Evolutionary conservation across 2,797 vertebrate species (phyloP).

Genomic region (Enteromius anoplus): DNA sequence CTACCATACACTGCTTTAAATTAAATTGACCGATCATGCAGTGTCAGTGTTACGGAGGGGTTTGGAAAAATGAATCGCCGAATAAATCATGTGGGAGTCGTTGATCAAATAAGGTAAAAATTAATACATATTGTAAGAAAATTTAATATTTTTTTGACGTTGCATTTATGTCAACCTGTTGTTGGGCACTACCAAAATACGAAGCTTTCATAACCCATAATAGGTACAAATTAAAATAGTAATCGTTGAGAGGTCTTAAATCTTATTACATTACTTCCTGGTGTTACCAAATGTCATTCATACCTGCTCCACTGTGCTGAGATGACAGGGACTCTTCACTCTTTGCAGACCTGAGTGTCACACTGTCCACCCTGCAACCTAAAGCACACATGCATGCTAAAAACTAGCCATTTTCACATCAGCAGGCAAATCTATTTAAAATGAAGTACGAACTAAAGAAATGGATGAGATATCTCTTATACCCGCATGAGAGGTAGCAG

Average conservation of each 20-base stretch:
- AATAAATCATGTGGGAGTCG: no score
- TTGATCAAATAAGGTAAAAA: no score
- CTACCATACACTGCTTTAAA: no score
- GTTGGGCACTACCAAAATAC: no score
- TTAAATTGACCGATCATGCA: no score
- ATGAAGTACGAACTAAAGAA: background rate
- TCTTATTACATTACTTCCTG: background rate
- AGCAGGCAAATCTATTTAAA: background rate
- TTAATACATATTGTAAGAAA: no score
- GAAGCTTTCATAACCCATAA: no score
- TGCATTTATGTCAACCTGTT: no score
- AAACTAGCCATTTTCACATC: background rate
- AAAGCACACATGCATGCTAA: constrained; percentile 15
- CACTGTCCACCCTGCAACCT: constrained; percentile 76
- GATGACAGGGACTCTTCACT: constrained; percentile 84
- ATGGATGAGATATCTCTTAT: background rate
- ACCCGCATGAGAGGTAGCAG: constrained; percentile 66
- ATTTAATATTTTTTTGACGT: no score
- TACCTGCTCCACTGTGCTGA: constrained; percentile 80
- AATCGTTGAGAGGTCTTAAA: background rate
- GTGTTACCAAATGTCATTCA: constrained; percentile 24
- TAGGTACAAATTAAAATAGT: background rate
- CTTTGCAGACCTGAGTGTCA: constrained; percentile 81
- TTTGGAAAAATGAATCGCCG: no score
- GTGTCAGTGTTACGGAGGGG: no score